Percentiles rank a stretch among this genome's conserved stretches.
phyloP scores from a whole-genome alignment of 2,797 vertebrate species.

The Tympanoctomys barrerae region DNA sequence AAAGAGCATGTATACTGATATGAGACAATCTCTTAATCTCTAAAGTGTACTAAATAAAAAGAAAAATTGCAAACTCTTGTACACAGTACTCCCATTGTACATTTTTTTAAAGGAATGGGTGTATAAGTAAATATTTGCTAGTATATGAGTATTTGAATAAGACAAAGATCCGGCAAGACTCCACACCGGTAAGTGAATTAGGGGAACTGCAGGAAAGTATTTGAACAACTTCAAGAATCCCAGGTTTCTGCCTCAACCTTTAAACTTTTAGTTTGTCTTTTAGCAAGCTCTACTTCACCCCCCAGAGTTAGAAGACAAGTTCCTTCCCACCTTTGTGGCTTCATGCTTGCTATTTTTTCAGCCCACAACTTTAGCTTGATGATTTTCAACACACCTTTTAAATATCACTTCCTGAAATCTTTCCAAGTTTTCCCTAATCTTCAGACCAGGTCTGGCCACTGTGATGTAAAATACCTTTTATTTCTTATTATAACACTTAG shows the following conservation, averaged over 20 bases:
- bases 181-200: constrained; percentile 35
- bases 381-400: neutral
- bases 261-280: neutral
- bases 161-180: neutral
- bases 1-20: neutral
- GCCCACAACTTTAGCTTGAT: neutral
- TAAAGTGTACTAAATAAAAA: constrained; percentile 14
- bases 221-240: constrained; percentile 31
- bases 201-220: neutral
- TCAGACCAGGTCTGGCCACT: neutral
- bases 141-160: constrained; percentile 15
- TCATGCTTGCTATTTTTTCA: neutral
- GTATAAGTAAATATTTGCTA: constrained; percentile 38
- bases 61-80: constrained; percentile 4
- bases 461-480: neutral
- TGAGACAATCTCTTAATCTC: neutral
- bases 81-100: neutral
- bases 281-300: neutral
- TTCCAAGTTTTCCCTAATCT: constrained; percentile 16
- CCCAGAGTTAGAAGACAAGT: neutral
- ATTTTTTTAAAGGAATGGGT: neutral
- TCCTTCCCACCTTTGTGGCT: neutral
- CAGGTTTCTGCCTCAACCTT: neutral
- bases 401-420: neutral
- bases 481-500: neutral